phyloP scores from a whole-genome alignment of 2,888 invertebrate genomes.

The Brachyptera risi region DNA sequence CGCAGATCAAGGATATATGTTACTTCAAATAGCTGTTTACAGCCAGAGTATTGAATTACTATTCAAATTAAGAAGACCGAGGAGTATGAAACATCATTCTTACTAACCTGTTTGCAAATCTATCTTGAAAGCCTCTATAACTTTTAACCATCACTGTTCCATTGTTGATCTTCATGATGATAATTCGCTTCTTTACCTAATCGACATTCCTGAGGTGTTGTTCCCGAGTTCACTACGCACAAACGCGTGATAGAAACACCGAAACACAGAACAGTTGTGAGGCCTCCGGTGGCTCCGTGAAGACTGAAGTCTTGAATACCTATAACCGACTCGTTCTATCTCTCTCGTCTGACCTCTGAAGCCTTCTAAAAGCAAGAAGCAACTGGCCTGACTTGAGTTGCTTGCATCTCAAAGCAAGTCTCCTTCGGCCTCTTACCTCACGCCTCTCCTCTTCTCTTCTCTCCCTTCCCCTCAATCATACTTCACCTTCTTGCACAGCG shows the following conservation, averaged over 20 bases:
- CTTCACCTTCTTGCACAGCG: neutral
- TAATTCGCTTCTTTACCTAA: conserved; percentile 9
- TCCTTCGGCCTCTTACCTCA: neutral
- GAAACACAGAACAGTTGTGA: neutral
- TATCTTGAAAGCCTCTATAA: conserved; percentile 13
- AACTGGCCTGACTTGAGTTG: neutral
- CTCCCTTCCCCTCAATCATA: neutral
- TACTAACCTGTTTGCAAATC: conserved; percentile 7
- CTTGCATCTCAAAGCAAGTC: conserved; percentile 1
- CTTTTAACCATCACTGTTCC: conserved; percentile 3
- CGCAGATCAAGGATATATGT: conserved; percentile 2
- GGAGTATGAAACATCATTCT: conserved; percentile 9
- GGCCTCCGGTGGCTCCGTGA: neutral
- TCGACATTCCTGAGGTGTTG: conserved; percentile 7
- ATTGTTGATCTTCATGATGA: conserved; percentile 13
- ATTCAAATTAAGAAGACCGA: conserved; percentile 7
- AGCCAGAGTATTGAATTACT: conserved; percentile 10
- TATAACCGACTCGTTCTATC: neutral
- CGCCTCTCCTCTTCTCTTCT: neutral
- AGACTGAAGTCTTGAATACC: conserved; percentile 1
- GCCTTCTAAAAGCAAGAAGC: too few relatives aligned
- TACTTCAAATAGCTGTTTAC: conserved; percentile 2
- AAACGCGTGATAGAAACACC: neutral
- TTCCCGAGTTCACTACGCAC: neutral
- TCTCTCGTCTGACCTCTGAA: conserved; percentile 2